phyloP scores from a whole-genome alignment of 2,797 vertebrate genomes.

The Limnodromus scolopaceus region DNA sequence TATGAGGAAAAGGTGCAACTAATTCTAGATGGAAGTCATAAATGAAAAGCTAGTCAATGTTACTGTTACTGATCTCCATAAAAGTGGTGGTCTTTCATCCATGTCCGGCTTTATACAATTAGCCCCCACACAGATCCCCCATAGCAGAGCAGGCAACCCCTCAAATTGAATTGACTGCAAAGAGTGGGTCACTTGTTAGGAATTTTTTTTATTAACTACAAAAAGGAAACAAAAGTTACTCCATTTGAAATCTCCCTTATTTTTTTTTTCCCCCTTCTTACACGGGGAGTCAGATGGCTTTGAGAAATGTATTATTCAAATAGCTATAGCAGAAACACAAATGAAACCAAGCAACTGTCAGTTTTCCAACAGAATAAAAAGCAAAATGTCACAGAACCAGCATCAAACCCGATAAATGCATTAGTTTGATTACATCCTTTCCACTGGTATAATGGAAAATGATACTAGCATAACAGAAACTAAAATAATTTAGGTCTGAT shows the following conservation, averaged over 20 bases:
- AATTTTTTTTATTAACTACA: neutral
- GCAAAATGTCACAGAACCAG: neutral
- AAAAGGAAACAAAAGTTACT: neutral
- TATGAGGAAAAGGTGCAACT: neutral
- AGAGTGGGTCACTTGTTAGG: neutral
- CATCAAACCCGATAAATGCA: neutral
- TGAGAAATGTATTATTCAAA: neutral
- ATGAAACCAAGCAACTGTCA: neutral
- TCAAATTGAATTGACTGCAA: neutral
- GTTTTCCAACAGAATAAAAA: slow-evolving; percentile 1
- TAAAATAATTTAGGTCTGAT: neutral
- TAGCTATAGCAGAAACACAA: neutral
- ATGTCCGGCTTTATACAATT: accelerated
- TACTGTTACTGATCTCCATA: neutral
- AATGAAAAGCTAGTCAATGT: neutral
- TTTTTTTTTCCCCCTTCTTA: neutral
- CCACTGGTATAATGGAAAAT: neutral
- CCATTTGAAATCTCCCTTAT: neutral
- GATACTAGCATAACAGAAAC: neutral
- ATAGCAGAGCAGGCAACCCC: neutral
- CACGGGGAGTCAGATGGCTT: neutral
- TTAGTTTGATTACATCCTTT: slow-evolving; percentile 33
- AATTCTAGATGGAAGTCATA: neutral
- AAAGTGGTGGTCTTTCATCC: neutral
- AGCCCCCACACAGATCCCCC: neutral